phyloP scores from a whole-genome alignment of 2,797 vertebrate species.

The Bucorvus abyssinicus region DNA sequence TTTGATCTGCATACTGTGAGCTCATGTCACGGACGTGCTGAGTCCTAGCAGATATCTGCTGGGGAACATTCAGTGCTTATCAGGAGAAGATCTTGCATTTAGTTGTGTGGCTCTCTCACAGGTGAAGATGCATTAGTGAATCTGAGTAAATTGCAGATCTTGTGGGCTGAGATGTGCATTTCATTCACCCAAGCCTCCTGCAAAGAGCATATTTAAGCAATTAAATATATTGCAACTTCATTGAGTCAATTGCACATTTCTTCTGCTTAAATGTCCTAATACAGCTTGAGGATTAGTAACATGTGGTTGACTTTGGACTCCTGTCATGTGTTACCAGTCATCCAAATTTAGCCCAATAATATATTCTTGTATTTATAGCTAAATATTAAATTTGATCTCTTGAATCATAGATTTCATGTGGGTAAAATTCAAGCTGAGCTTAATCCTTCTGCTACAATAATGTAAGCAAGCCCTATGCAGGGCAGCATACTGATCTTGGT shows the following conservation, averaged over 20 bases:
- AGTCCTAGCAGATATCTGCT: neutral
- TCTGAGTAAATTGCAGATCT: neutral
- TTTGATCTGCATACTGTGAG: slow-evolving; percentile 19
- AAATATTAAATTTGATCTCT: neutral
- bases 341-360: neutral
- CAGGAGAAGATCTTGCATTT: neutral
- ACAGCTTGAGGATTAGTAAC: neutral
- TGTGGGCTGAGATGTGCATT: neutral
- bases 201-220: neutral
- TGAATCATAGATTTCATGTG: neutral
- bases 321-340: neutral
- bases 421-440: neutral
- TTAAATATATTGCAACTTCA: neutral
- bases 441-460: neutral
- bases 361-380: neutral
- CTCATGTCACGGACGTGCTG: neutral
- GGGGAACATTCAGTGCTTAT: neutral
- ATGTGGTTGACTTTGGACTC: neutral
- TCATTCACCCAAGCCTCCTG: neutral
- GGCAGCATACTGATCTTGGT: neutral
- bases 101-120: neutral
- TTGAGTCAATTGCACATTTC: neutral
- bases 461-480: neutral
- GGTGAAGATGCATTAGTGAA: neutral
- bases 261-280: neutral